Evolutionary conservation across 2,888 invertebrate species (phyloP), one percentile per base, ranked within the genome.

Genomic region (Danaus chrysippus): DNA sequence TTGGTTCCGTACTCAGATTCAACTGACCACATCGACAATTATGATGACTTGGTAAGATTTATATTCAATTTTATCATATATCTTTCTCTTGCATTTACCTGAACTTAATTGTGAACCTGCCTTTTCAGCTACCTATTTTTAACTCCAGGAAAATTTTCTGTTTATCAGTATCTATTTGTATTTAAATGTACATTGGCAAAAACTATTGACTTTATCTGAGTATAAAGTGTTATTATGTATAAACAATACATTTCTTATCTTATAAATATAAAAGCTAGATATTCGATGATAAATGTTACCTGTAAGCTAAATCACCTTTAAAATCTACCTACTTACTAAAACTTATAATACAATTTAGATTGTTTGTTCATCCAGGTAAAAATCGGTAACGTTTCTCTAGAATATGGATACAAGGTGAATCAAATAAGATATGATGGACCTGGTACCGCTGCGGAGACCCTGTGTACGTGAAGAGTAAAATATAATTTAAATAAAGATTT

Each of bases 1-100:
- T 82, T 96, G 49, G 82, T 94, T 42, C 95, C 96, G 0, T 93
- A 93, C n/a, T 94, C 93, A 15, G 94, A 93, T 71, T 93, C 93
- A 0, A 73, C 63, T 0, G 74, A 83, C 0, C 91, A 93, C 68
- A 78, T 90, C 0, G 84, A 83, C 15, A 92, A 93, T 65, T 91
- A 92, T 58, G 81, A 84, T 10, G 91, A 93, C 58, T 75, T 92
- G 76, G 86, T 91, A 75, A 72, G 75, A 13, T 56, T 42, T 19
- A 46, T 54, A 42, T 49, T n/a, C 19, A 49, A 53, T 3, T 3
- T 43, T 23, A 13, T 52, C 11, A 9, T n/a, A 42, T 42, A 46
- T 52, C 46, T 43, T 54, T 49, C 8, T 13, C 23, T 55, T 55
- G 13, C 42, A 12, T 11, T 23, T 13, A 53, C 23, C 23, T 34